Conservation (phyloP, 2,888 invertebrate species). For the Apamea anceps region DNA sequence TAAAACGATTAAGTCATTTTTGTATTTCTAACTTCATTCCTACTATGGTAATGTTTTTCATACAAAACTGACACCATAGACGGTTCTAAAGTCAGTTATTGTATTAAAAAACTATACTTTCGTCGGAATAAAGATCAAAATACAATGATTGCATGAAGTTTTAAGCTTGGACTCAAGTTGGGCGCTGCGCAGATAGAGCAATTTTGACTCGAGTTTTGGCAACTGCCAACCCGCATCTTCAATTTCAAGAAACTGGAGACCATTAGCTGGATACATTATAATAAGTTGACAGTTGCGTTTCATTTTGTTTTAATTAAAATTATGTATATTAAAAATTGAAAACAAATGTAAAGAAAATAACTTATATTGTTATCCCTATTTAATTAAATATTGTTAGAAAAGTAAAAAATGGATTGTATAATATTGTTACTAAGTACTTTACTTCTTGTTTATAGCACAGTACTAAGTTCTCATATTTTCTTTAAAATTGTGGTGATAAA, state of each 20-base stretch:
- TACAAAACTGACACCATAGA: not conserved
- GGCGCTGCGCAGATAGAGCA: not conserved
- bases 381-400: conserved; percentile 20
- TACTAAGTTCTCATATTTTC: conserved; percentile 39
- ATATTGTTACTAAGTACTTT: conserved; percentile 16
- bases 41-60: not conserved
- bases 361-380: conserved; percentile 28
- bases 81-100: not conserved
- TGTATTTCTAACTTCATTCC: conserved; percentile 15
- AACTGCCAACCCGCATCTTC: not conserved
- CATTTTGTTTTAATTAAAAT: conserved; percentile 10
- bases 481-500: conserved; percentile 38
- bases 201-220: not conserved
- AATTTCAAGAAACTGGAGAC: conserved; percentile 1
- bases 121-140: conserved; percentile 1
- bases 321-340: not conserved
- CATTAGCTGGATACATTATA: not conserved
- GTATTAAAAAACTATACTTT: not conserved
- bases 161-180: not conserved
- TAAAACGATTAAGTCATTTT: not conserved
- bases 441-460: conserved; percentile 35
- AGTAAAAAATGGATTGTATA: not conserved
- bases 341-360: conserved; percentile 1
- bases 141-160: not conserved
- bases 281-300: not conserved